Base-by-base conservation (phyloP, 2,888 invertebrate species). In the Scaptomyza flava region DNA sequence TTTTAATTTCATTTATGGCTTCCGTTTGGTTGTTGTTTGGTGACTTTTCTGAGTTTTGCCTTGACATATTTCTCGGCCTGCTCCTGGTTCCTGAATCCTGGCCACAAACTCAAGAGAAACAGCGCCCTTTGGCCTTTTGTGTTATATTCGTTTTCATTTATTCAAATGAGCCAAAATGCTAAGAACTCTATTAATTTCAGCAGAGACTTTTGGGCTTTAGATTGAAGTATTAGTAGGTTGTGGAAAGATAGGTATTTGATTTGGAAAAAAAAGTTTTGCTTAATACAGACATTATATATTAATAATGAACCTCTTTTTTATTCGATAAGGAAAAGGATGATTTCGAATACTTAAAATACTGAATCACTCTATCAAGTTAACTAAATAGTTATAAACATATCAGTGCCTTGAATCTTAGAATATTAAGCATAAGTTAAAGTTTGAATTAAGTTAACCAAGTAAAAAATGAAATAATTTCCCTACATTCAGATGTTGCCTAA, bases 1-100 rank as follows among this genome's bases (percentile, higher is more conserved):
- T 76, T 77, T 87, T 84, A 84, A 81, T 82, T 89, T 81, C 87
- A 84, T 81, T 87, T 89, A 86, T 89, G 79, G 81, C 79, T 89
- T 87, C 82, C 88, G 86, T 85, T 83, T 71, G 79, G 72, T 76
- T 56, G 56, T 81, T 50, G 60, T 38, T 76, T 42, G 83, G 66
- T 60, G 81, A 81, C 84, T 77, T 74, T 77, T 70, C 61, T 45
- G 52, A 70, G 63, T 66, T 72, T 68, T 68, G 57, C 61, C 66
- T 61, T 73, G 63, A 70, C 68, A 76, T 66, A 60, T 53, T 72
- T 65, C 50, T 17, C 41, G 41, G 34, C 61, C 67, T 52, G 56
- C 56, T 72, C 59, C 56, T 61, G 43, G 48, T 27, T 30, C 41
- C 27, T 33, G 51, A 12, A 34, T 33, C 59, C 50, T 47, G 20